Base-by-base conservation (phyloP, 2,113 vertebrate genomes). In the Nycticorax nycticorax region DNA sequence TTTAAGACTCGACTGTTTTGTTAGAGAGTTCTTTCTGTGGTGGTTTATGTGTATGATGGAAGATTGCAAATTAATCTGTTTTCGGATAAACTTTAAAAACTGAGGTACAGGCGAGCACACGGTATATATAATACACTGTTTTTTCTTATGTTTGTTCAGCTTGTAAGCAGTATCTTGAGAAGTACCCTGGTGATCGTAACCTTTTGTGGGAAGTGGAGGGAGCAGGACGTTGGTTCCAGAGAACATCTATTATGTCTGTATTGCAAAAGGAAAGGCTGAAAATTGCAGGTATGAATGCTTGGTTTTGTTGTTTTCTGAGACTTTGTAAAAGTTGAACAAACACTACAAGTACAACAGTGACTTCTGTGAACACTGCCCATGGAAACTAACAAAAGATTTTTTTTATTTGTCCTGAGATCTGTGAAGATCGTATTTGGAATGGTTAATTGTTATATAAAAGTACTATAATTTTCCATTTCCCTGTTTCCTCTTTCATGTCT, bases 141-240 rank as follows among this genome's bases (percentile, higher is more conserved):
- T 88, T 89, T 96, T 80, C 50, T 79, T 97, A 12, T 95, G 6
- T 97, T 96, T 98, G 37, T 92, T 78, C 85, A 99, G 99, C 99
- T 96, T 99, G 99, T 97, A 97, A 98, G 92, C 98, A 98, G 8
- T 99, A 99, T 89, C 96, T 99, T 85, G 96, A 98, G 75, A 98
- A 98, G 84, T 98, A 99, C 68, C 98, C 99, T 72, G 98, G 75
- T 66, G 97, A 99, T 91, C 92, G 88, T 48, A 97, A 98, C 48
- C 94, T 99, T 56, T 96, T 99, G 41, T 99, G 98, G 99, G 98
- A 99, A 97, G 98, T 99, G 59, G 96, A 99, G 92, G 97, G 98
- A 90, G 81, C 96, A 68, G 99, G 99, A 73, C 80, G 87, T 7
- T 98, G 97, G 95, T 98, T 97, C 69, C 98, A 99, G 97, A 98